A percentile compares a stretch with the other conserved stretches of the same genome.
phyloP scores from a whole-genome alignment of 37 sponge, comb jelly and placozoan species.

The Cliona cf. orientalis region DNA sequence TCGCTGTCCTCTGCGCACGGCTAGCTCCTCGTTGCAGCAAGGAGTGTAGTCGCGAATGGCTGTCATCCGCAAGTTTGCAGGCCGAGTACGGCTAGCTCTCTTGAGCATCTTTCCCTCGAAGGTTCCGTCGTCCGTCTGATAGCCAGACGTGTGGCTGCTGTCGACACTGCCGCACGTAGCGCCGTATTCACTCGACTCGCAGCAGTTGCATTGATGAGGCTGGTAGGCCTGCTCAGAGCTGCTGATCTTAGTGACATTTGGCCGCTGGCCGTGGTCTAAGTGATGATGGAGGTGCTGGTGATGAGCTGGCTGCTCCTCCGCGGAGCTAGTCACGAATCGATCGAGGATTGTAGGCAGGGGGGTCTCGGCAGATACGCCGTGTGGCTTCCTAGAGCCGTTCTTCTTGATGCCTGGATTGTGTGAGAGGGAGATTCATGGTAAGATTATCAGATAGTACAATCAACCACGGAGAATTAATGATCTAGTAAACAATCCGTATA shows the following conservation, averaged over 20 bases:
- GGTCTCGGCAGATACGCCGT: background rate
- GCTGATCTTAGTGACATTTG: conserved; percentile 24
- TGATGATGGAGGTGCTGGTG: background rate
- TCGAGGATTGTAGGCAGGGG: background rate
- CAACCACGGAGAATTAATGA: too few relatives aligned
- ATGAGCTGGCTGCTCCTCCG: background rate
- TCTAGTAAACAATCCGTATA: too few relatives aligned
- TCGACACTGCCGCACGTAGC: background rate
- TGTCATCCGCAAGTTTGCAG: conserved; percentile 82
- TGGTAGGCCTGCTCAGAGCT: background rate
- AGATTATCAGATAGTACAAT: too few relatives aligned
- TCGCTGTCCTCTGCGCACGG: conserved; percentile 75
- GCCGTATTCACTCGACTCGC: background rate
- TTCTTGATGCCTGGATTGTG: too few relatives aligned
- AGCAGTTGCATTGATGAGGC: too few relatives aligned
- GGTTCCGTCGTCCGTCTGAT: conserved; percentile 68
- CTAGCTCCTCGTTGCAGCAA: conserved; percentile 78
- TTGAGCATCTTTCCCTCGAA: conserved; percentile 71
- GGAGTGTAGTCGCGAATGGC: conserved; percentile 76
- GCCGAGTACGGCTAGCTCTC: conserved; percentile 58
- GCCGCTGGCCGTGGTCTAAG: conserved; percentile 4
- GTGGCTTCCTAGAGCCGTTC: background rate
- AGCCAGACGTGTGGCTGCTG: conserved; percentile 47
- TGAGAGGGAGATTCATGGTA: too few relatives aligned
- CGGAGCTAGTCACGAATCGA: background rate